Evolutionary conservation across 2,888 invertebrate species (phyloP).

Genomic region (Tanaodytes sp.): DNA sequence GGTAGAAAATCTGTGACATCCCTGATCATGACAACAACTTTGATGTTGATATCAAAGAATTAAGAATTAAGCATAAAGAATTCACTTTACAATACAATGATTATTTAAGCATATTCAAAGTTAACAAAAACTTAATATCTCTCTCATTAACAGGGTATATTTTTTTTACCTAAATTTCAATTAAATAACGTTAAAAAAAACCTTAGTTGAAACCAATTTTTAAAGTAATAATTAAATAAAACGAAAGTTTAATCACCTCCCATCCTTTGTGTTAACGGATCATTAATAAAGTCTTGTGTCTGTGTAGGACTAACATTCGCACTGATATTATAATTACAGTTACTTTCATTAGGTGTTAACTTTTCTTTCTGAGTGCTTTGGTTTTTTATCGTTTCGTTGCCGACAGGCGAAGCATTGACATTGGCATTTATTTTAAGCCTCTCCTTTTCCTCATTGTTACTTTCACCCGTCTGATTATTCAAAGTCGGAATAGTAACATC

Average conservation of each 20-base stretch:
- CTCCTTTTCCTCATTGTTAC: slow-evolving; percentile 8
- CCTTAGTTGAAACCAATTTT: too few species aligned
- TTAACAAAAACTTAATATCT: too few species aligned
- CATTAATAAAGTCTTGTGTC: slow-evolving; percentile 73
- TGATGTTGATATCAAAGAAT: slow-evolving; percentile 23
- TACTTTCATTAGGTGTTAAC: slow-evolving; percentile 13
- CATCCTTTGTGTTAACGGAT: slow-evolving; percentile 81
- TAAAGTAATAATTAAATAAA: too few species aligned
- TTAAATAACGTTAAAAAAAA: too few species aligned
- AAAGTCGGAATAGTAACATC: slow-evolving; percentile 19
- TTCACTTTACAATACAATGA: too few species aligned
- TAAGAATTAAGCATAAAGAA: too few species aligned
- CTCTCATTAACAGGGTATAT: too few species aligned
- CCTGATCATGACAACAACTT: slow-evolving; percentile 66
- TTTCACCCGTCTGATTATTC: slow-evolving; percentile 8
- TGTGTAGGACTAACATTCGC: slow-evolving; percentile 19
- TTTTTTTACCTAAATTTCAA: too few species aligned
- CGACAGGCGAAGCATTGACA: not conserved
- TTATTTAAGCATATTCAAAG: too few species aligned
- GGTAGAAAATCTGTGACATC: slow-evolving; percentile 79
- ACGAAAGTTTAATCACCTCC: slow-evolving; percentile 75
- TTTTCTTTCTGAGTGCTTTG: slow-evolving; percentile 6
- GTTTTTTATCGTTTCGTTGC: not conserved
- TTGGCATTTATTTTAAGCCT: not conserved
- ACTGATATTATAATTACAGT: slow-evolving; percentile 18